These are phyloP conservation scores for Xestia rhomboidea DNA, from an alignment of 2,888 invertebrate species.

Conservation along the genomic window DNA sequence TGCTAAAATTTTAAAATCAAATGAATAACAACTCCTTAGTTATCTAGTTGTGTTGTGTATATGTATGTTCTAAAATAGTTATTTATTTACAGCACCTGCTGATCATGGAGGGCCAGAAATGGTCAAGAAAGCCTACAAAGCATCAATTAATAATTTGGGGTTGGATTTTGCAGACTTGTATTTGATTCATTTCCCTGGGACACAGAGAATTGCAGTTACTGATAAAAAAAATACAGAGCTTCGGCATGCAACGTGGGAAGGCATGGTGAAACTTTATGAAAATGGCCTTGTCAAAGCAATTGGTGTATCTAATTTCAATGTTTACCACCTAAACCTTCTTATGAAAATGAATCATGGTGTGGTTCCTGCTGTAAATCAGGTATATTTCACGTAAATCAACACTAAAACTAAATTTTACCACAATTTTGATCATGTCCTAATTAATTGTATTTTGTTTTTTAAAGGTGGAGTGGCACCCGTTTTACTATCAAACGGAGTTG, in stretches of 20 bases:
- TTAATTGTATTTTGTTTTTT: not conserved
- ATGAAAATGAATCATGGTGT: constrained; percentile 87
- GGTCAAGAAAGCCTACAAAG: constrained; percentile 88
- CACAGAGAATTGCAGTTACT: constrained; percentile 87
- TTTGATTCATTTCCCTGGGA: constrained; percentile 96
- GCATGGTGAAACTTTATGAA: constrained; percentile 91
- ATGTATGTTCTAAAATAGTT: not conserved
- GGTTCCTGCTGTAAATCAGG: constrained; percentile 94
- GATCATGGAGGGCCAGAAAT: constrained; percentile 70
- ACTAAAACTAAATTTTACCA: not conserved
- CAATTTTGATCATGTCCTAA: not conserved
- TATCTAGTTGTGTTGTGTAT: not conserved
- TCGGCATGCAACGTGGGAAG: constrained; percentile 93
- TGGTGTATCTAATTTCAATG: constrained; percentile 95
- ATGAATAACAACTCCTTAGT: not conserved
- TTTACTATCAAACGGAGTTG: constrained; percentile 92
- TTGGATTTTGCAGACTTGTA: constrained; percentile 94
- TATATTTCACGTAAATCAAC: constrained; percentile 70
- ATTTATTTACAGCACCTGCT: constrained; percentile 72
- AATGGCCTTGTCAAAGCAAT: constrained; percentile 92
- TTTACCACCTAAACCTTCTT: constrained; percentile 92
- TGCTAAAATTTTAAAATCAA: not conserved
- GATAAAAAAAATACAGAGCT: constrained; percentile 90
- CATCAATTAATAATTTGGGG: constrained; percentile 92
- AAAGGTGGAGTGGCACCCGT: constrained; percentile 95